Evolutionary conservation across 1,140 invertebrate species (phyloP), one percentile per base, ranked within the genome.

Genomic region (Ephestia elutella): DNA sequence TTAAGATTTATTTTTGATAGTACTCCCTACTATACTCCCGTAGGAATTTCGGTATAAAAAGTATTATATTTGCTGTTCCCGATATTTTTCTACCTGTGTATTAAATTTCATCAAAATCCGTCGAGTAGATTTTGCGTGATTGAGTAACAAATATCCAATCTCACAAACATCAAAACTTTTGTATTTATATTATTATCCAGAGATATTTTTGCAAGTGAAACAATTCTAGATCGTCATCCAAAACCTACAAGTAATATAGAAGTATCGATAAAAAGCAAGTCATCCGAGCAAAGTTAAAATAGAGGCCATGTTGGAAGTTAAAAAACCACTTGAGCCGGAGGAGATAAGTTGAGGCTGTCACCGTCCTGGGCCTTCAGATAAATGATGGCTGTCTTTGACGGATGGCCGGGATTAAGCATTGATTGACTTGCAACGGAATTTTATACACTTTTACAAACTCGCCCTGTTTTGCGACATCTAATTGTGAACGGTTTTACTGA

Each of bases 371-470:
- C n/a, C 7, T 15, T 15, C 38, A 44, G 38, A 44, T 44, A 44
- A 44, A 44, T 44, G 38, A 44, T 44, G 38, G 38, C 38, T 44
- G 5, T 7, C 38, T 44, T 44, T 44, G 38, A 44, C 38, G n/a
- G 38, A 44, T 44, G 38, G 38, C n/a, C 38, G 2, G n/a, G 38
- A 44, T 13, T 44, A 15, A 44, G 38, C 38, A 44, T 44, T 44
- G 38, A 44, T 44, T 44, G 38, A 44, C 38, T 44, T 44, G 38
- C 38, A 44, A 44, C 13, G 38, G 38, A 44, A 35, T 44, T 44
- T 44, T 44, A 17, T 17, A 15, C 13, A 44, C 5, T 44, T 44
- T 44, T 15, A 44, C 13, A 44, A 44, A 44, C 5, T 15, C 38
- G n/a, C 30, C 30, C 11, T 7, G 8, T 11, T 32, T 32, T 11